Evolutionary conservation across 2,113 vertebrate genomes (phyloP), one percentile per base, ranked within the genome.

Genomic region (Tupaia tana): DNA sequence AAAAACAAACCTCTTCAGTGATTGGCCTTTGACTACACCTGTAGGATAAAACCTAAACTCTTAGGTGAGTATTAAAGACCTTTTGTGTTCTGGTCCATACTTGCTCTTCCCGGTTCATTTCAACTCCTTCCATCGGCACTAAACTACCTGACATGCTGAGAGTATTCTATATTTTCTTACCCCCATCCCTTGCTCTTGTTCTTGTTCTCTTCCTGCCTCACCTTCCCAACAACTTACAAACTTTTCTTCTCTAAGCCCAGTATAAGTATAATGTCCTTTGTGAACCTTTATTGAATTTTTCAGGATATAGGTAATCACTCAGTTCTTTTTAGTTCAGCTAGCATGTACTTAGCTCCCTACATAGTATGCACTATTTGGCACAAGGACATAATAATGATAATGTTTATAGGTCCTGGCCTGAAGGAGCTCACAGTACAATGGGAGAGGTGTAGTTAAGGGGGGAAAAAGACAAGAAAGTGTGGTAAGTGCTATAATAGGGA

Each of bases 31-130:
- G 13, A 63, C 25, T 29, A 31, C n/a, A 93, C 29, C 31, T 27
- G 82, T 24, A 89, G 11, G 27, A n/a, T 86, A 74, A 94, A 86
- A 31, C 66, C 66, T 63, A 71, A 95, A 93, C 54, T 83, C 43
- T n/a, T 52, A 66, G 66, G 67, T 13, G 20, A 86, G 31, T 82
- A n/a, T 22, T 74, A 22, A 80, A 69, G 63, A 84, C 31, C 9
- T 2, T 18, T 90, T 20, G 10, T 88, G 73, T 85, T 91, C 54
- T 75, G 22, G 22, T 5, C 29, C 56, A 34, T 58, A 54, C 29
- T 25, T 84, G 74, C n/a, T 96, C 71, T 90, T 91, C 25, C 66
- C 86, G 67, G 74, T 5, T 87, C 43, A 79, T 77, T 95, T 80
- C 61, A 58, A 19, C n/a, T 43, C 18, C 29, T 27, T 86, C 29